These are phyloP conservation scores for Eulacestoma nigropectus DNA, from an alignment of 2,113 vertebrate species.

Conservation along the genomic window DNA sequence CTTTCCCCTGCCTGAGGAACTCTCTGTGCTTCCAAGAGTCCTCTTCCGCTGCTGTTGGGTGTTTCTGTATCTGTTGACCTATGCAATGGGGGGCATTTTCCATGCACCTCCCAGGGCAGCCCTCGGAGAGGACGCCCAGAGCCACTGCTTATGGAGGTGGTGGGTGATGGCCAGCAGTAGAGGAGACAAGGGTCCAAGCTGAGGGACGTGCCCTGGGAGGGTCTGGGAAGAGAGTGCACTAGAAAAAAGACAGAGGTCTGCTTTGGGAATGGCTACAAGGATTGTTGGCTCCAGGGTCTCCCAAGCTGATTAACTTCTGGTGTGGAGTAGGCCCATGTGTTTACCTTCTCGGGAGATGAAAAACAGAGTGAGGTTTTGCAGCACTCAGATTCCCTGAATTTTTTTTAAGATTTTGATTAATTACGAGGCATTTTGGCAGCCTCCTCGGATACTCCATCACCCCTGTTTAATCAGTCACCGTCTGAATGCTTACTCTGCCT, in stretches of 20 bases:
- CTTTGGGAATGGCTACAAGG: not conserved
- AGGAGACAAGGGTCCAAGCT: not conserved
- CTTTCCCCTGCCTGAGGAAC: not conserved
- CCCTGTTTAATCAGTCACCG: slow-evolving; percentile 28
- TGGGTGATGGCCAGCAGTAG: not conserved
- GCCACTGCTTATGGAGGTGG: not conserved
- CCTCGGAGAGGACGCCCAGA: fast-evolving
- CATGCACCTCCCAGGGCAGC: not conserved
- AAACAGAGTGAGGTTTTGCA: slow-evolving; percentile 58
- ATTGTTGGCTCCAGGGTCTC: not conserved
- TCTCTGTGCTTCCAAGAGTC: not conserved
- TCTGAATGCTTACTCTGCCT: slow-evolving; percentile 21
- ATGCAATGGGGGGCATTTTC: not conserved
- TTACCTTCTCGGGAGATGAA: slow-evolving; percentile 46
- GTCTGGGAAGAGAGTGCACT: not conserved
- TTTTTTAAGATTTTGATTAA: slow-evolving; percentile 61
- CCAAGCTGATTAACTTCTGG: not conserved
- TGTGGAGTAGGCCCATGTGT: not conserved
- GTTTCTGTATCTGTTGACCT: not conserved
- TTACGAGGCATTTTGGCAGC: slow-evolving; percentile 60
- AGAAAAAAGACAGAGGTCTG: not conserved
- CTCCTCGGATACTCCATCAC: not conserved
- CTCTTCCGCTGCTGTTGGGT: not conserved
- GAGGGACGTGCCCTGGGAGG: not conserved
- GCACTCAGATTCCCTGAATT: slow-evolving; percentile 39